Conservation (phyloP, 2,888 invertebrate genomes). For the Philaethria dido region DNA sequence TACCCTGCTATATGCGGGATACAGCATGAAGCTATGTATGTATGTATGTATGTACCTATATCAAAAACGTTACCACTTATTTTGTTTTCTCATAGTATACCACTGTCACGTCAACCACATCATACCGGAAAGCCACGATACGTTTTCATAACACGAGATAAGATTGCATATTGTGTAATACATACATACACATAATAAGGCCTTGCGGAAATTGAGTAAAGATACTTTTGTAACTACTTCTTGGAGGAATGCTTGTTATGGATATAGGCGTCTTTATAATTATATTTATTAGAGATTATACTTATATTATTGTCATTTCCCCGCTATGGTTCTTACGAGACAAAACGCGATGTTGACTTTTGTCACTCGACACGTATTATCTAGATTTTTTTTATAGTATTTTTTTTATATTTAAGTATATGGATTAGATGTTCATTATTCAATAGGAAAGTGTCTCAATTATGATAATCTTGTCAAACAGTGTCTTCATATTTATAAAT, state of each 20-base stretch:
- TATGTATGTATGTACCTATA: neutral
- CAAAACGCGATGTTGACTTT: no score
- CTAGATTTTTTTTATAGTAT: no score
- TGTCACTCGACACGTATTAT: no score
- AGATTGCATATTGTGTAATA: constrained; percentile 16
- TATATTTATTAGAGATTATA: no score
- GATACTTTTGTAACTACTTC: neutral
- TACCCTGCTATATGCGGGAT: no score
- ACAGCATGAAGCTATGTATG: no score
- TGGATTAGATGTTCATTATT: no score
- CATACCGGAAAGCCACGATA: constrained; percentile 7
- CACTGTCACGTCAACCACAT: neutral
- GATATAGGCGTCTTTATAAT: no score
- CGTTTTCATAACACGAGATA: constrained; percentile 20
- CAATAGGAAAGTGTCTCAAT: neutral
- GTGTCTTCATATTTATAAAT: neutral
- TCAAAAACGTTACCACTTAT: neutral
- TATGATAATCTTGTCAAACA: neutral
- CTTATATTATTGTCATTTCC: no score
- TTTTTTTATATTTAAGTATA: no score
- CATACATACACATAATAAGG: neutral
- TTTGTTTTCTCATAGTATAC: neutral
- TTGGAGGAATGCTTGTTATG: neutral
- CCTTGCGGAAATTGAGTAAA: constrained; percentile 14
- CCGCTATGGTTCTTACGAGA: no score